These are phyloP conservation scores for Rhodeus uyekii DNA, from an alignment of 2,797 vertebrate genomes.

Conservation along the genomic window DNA sequence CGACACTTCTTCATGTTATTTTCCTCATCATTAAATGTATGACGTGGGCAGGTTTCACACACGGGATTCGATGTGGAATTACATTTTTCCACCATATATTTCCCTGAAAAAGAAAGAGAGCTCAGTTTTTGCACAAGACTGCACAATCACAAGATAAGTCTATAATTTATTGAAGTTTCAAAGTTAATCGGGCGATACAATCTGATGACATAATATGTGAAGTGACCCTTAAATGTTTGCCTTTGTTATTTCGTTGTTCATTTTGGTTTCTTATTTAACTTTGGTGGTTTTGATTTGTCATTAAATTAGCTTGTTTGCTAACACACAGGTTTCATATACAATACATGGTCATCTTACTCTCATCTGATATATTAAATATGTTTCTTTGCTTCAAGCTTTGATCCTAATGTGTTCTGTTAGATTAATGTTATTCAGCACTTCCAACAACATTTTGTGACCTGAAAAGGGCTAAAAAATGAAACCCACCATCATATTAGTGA, in stretches of 20 bases:
- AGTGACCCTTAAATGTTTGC: neutral
- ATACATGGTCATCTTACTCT: constrained; percentile 19
- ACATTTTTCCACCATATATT: constrained; percentile 40
- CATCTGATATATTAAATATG: constrained; percentile 29
- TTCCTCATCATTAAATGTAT: constrained; percentile 27
- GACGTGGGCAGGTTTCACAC: constrained; percentile 48
- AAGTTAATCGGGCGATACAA: constrained; percentile 22
- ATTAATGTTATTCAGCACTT: constrained; percentile 35
- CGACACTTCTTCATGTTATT: constrained; percentile 41
- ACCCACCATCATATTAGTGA: neutral
- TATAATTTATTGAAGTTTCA: neutral
- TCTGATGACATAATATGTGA: constrained; percentile 23
- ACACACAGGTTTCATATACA: constrained; percentile 27
- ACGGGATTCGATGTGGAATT: rapidly evolving
- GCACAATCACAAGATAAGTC: neutral
- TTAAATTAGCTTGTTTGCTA: constrained; percentile 16
- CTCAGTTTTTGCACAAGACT: neutral
- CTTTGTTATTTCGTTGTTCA: constrained; percentile 5
- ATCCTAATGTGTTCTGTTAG: constrained; percentile 6
- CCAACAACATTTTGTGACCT: constrained; percentile 6
- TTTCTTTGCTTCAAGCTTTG: constrained; percentile 2
- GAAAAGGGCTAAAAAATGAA: neutral
- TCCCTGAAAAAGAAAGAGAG: constrained; percentile 57
- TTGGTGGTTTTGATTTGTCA: constrained; percentile 16
- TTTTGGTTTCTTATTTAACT: neutral